phyloP scores from a whole-genome alignment of 1,140 invertebrate genomes.

The Wiebesia pumilae region DNA sequence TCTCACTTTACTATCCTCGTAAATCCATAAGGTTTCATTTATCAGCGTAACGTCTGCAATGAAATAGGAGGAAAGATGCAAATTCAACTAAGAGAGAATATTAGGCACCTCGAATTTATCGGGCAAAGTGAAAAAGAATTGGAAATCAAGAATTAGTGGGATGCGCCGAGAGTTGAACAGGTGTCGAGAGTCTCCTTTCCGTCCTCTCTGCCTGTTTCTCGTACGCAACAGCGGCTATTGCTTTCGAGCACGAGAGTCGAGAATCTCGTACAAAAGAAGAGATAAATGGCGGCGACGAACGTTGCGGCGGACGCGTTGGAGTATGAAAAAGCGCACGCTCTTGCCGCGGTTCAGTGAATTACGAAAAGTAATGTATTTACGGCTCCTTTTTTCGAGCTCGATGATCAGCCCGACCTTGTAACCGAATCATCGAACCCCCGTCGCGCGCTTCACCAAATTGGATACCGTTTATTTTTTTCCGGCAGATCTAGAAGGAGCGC shows the following conservation, averaged over 20 bases:
- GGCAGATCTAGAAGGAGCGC: not conserved
- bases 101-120: not conserved
- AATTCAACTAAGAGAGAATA: not conserved
- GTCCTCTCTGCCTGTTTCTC: not conserved
- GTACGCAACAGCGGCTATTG: not conserved
- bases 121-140: not conserved
- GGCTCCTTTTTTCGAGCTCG: conserved; percentile 17
- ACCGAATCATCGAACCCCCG: conserved; percentile 3
- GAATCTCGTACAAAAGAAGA: conserved; percentile 4
- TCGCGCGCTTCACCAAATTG: not conserved
- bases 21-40: not conserved
- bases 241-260: not conserved
- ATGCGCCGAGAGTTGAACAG: conserved; percentile 21
- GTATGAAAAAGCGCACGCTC: conserved; percentile 22
- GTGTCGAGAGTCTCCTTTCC: not conserved
- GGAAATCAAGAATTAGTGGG: not conserved
- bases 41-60: not conserved
- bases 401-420: not conserved
- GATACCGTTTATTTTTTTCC: conserved; percentile 26
- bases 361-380: conserved; percentile 41
- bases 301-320: conserved; percentile 5
- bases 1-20: not conserved
- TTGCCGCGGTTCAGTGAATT: conserved; percentile 15
- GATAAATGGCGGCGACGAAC: conserved; percentile 29
- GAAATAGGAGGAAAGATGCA: not conserved